phyloP scores from a whole-genome alignment of 2,888 invertebrate genomes.

The Bugulina stolonifera region DNA sequence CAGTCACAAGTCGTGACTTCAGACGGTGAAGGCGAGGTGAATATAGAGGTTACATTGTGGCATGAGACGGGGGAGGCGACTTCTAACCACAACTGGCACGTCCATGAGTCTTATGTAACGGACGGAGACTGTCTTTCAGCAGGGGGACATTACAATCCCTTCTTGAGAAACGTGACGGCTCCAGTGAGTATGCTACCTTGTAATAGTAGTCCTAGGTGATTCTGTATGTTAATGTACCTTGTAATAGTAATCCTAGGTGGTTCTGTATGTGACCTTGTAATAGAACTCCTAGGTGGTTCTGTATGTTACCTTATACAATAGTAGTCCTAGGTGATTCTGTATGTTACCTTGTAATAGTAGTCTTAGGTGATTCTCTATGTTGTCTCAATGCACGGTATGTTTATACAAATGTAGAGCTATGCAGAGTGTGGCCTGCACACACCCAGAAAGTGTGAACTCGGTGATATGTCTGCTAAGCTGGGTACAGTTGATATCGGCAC shows the following conservation, averaged over 20 bases:
- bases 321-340: no score
- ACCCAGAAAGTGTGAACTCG: conserved; percentile 82
- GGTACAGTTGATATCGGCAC: conserved; percentile 77
- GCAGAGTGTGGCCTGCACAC: conserved; percentile 82
- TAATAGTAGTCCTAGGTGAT: no score
- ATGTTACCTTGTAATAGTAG: no score
- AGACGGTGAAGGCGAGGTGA: conserved; percentile 80
- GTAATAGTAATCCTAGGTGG: no score
- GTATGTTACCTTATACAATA: no score
- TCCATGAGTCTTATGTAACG: conserved; percentile 71
- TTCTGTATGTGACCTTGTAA: no score
- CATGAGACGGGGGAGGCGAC: conserved; percentile 52
- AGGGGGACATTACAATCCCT: conserved; percentile 83
- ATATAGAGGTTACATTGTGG: conserved; percentile 78
- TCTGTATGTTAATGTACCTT: no score
- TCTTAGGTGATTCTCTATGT: no score
- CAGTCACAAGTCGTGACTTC: conserved; percentile 78
- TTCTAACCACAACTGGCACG: conserved; percentile 66
- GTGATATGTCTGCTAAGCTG: conserved; percentile 77
- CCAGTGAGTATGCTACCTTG: no score
- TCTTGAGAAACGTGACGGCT: conserved; percentile 61
- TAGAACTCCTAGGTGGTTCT: no score
- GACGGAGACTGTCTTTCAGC: conserved; percentile 61
- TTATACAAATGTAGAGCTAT: conserved; percentile 47
- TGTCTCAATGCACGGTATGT: no score